Evolutionary conservation across 2,797 vertebrate genomes (phyloP), one percentile per base, ranked within the genome.

Genomic region (Rhinella marina): DNA sequence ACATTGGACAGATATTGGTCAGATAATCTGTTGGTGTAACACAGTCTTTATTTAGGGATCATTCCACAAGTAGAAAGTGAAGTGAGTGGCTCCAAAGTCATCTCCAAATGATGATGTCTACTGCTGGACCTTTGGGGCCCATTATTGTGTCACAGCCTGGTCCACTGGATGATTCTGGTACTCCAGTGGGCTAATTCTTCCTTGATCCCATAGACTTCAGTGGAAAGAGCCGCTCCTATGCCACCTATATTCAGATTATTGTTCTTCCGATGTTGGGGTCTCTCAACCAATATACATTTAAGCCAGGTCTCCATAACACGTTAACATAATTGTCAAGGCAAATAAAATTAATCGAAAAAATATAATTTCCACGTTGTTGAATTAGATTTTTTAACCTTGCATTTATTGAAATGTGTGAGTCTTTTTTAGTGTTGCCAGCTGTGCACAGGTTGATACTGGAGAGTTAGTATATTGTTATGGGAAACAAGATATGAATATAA

Each of bases 401-500:
- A 29, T 72, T 0, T 21, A 25, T 32, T 72, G 27, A 41, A 19
- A 19, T 21, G 41, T 6, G 41, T 41, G 41, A 41, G 41, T 4
- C 41, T 41, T 7, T 72, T 7, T 41, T 16, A 29, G 7, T 70
- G 16, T 4, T n/a, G 27, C 6, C 13, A 81, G 61, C 14, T 7
- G 14, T 66, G 25, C 10, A 64, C 11, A 41, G 25, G 23, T 32
- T 73, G 62, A 2, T 32, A 41, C 62, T 66, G 57, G 41, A 41
- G 5, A 41, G 41, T 10, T 23, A 13, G 13, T 11, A 21, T 76
- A 82, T 77, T 76, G 86, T 57, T 83, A 25, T 70, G 27, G 50
- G 61, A 70, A 78, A 76, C 17, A 56, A 66, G 27, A 83, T 78
- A 78, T 77, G 59, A 87, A 87, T 68, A 83, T 83, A 83, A 84